phyloP scores from a whole-genome alignment of 2,797 vertebrate genomes.

The Sandelia bainsii region DNA sequence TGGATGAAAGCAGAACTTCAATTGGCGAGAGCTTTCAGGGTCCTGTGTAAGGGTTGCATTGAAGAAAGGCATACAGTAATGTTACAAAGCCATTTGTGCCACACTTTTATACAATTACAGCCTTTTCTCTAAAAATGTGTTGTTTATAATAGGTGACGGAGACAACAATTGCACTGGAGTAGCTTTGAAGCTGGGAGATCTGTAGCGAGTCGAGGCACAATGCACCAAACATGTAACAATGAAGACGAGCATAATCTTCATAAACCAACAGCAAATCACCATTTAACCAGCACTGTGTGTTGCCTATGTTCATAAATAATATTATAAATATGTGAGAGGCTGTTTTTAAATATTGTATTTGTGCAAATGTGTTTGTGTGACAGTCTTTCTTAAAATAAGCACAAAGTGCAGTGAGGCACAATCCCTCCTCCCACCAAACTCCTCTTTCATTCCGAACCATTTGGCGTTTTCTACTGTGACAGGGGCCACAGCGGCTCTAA shows the following conservation, averaged over 20 bases:
- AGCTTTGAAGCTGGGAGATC: constrained; percentile 78
- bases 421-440: constrained; percentile 44
- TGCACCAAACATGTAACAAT: constrained; percentile 67
- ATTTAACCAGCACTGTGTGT: constrained; percentile 63
- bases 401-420: constrained; percentile 49
- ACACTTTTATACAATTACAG: constrained; percentile 84
- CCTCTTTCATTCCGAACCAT: constrained; percentile 60
- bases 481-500: constrained; percentile 55
- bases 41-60: constrained; percentile 68
- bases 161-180: constrained; percentile 78
- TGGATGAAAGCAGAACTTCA: constrained; percentile 85
- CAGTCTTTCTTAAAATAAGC: constrained; percentile 42
- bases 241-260: constrained; percentile 78
- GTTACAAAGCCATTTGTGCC: constrained; percentile 82
- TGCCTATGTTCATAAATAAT: constrained; percentile 53
- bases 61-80: constrained; percentile 83
- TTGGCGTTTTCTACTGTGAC: constrained; percentile 49
- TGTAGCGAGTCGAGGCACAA: constrained; percentile 64
- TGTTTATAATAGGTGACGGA: constrained; percentile 85
- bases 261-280: constrained; percentile 72
- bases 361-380: constrained; percentile 33
- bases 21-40: constrained; percentile 81
- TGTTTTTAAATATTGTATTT: constrained; percentile 51
- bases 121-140: constrained; percentile 80
- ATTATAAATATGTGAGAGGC: constrained; percentile 23